Evolutionary conservation across 2,888 invertebrate species (phyloP).

Genomic region (Heliconius erato): DNA sequence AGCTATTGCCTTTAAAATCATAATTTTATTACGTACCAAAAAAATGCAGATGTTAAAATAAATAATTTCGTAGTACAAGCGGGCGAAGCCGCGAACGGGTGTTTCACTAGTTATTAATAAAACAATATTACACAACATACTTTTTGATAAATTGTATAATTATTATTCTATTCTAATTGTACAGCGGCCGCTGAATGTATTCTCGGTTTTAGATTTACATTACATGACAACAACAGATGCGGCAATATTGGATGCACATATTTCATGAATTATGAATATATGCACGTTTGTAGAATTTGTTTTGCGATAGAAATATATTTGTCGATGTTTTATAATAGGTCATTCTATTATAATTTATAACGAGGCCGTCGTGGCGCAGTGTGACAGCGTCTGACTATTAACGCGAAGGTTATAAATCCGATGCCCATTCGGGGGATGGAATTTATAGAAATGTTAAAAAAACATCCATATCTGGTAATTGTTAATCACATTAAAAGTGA

Average conservation of each 20-base stretch:
- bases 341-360: background rate
- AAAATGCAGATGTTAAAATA: background rate
- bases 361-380: too few species aligned
- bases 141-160: too few species aligned
- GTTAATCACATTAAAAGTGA: too few species aligned
- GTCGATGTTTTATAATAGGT: background rate
- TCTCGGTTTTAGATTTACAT: slow-evolving; percentile 29
- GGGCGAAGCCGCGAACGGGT: background rate
- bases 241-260: slow-evolving; percentile 26
- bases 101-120: background rate
- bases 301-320: slow-evolving; percentile 12
- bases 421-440: too few species aligned
- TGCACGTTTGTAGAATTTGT: slow-evolving; percentile 11
- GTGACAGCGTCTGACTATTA: too few species aligned
- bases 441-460: too few species aligned
- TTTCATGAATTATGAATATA: slow-evolving; percentile 29
- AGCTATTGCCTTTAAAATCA: background rate
- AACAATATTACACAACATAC: too few species aligned
- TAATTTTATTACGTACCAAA: background rate
- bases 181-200: slow-evolving; percentile 29
- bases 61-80: background rate
- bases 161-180: slow-evolving; percentile 22
- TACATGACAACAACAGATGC: slow-evolving; percentile 37
- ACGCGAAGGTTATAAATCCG: too few species aligned
- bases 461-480: too few species aligned